A percentile compares a stretch with the other conserved stretches of the same genome.
These are phyloP conservation scores for Ariolimax columbianus DNA, from an alignment of 2,888 invertebrate species.

Conservation along the genomic window DNA sequence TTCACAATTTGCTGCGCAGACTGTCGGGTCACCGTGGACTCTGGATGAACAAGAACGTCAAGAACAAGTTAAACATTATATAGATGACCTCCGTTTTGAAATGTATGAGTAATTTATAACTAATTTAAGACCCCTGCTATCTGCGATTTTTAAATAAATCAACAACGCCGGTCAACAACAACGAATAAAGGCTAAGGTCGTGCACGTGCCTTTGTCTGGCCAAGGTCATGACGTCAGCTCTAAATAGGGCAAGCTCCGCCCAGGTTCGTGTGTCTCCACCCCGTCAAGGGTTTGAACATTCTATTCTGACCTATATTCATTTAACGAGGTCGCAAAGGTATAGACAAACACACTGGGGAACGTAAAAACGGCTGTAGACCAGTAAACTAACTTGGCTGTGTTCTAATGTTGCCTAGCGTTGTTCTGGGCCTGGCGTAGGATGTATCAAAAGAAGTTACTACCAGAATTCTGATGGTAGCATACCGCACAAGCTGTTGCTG, in stretches of 20 bases:
- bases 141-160: not conserved
- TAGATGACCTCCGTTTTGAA: not conserved
- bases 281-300: not conserved
- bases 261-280: constrained; percentile 37
- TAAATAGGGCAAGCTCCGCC: constrained; percentile 52
- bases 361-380: too few species aligned
- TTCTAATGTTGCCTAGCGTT: too few species aligned
- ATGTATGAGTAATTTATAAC: not conserved
- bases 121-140: not conserved
- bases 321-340: too few species aligned
- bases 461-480: too few species aligned
- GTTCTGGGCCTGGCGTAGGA: too few species aligned
- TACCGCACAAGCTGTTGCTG: too few species aligned
- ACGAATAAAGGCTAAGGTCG: not conserved
- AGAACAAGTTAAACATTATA: not conserved
- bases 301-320: constrained; percentile 54
- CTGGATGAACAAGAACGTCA: not conserved
- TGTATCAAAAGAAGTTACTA: too few species aligned
- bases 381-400: too few species aligned
- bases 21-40: not conserved
- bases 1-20: not conserved
- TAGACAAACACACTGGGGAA: too few species aligned
- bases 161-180: too few species aligned
- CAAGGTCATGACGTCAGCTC: constrained; percentile 57
- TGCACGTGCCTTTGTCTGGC: constrained; percentile 56